phyloP scores from a whole-genome alignment of 2,113 vertebrate species.

The Pipra filicauda region DNA sequence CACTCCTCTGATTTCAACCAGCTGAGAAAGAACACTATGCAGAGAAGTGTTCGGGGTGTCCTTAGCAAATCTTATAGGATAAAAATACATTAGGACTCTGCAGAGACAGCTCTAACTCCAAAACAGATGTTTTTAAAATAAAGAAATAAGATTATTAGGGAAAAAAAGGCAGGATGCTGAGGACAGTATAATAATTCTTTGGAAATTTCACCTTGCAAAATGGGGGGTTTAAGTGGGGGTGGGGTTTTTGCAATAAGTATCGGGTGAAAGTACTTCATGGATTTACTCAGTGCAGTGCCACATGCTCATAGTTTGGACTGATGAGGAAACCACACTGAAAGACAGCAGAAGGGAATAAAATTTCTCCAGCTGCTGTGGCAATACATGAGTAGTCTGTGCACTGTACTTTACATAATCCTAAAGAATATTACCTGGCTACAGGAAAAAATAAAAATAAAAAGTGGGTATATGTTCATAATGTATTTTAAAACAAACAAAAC shows the following conservation, averaged over 20 bases:
- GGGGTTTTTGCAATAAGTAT: neutral
- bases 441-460: neutral
- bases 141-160: neutral
- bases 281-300: neutral
- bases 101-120: neutral
- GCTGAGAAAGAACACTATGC: neutral
- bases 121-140: neutral
- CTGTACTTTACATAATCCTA: neutral
- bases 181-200: neutral
- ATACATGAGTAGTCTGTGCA: neutral
- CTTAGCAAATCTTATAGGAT: neutral
- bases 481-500: neutral
- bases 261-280: neutral
- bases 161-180: neutral
- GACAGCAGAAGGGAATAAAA: neutral
- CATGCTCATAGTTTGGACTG: neutral
- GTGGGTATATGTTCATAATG: neutral
- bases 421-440: neutral
- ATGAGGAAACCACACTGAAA: conserved; percentile 40
- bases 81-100: neutral
- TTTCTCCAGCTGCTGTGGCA: neutral
- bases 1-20: neutral
- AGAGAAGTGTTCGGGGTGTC: neutral
- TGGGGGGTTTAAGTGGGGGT: neutral
- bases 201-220: neutral